phyloP scores from a whole-genome alignment of 2,113 vertebrate species.

The Origma solitaria region DNA sequence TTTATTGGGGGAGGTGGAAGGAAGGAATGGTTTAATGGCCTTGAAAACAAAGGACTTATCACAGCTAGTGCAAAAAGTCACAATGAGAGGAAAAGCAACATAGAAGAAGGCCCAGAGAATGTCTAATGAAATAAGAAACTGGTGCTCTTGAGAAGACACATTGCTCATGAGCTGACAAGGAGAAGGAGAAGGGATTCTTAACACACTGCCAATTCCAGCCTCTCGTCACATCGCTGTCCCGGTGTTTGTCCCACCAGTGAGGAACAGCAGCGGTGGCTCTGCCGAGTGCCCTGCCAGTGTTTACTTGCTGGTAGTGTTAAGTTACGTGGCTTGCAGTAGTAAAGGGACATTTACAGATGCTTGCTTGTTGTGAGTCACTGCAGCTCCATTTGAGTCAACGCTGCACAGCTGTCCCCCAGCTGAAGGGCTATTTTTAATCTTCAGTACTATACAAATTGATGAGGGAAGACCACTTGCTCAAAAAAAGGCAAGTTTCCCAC shows the following conservation, averaged over 20 bases:
- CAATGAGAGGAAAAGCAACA: background rate
- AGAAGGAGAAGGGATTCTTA: background rate
- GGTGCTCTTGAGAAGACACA: background rate
- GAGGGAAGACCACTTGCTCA: constrained; percentile 47
- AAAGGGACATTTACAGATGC: background rate
- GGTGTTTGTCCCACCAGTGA: background rate
- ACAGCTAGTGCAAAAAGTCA: background rate
- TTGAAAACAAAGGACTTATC: background rate
- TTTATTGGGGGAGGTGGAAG: background rate
- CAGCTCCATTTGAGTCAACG: background rate
- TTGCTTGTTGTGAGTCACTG: background rate
- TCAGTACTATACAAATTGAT: constrained; percentile 2
- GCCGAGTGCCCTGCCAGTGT: background rate
- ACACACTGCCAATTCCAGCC: background rate
- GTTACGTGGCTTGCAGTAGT: background rate
- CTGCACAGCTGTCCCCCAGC: constrained; percentile 33
- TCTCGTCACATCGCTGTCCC: background rate
- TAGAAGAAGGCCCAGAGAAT: background rate
- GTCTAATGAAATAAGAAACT: background rate
- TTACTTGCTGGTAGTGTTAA: background rate
- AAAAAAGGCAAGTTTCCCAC: background rate
- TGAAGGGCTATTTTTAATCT: constrained; percentile 47
- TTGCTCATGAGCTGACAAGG: background rate
- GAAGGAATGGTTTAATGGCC: background rate
- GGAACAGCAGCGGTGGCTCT: background rate